Evolutionary conservation across 2,113 vertebrate species (phyloP), one percentile per base, ranked within the genome.

Genomic region (Capreolus pygargus): DNA sequence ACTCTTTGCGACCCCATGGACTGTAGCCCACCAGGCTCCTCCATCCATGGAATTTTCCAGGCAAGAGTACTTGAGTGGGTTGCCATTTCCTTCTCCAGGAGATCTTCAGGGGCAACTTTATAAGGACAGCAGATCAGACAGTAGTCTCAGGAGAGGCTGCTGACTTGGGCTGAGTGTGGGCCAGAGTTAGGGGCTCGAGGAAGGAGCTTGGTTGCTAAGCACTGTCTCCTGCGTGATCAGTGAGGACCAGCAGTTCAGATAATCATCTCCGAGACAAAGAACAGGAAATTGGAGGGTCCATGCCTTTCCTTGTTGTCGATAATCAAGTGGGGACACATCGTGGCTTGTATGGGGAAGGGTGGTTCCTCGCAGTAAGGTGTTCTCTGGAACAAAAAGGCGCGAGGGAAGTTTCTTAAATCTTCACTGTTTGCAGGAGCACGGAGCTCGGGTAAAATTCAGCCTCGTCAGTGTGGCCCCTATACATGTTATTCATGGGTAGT

Each of bases 301-400:
- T 54, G 33, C 54, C 57, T 79, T 21, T 43, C 19, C 64, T 78
- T 30, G 19, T 79, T 30, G 25, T 27, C n/a, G 10, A 25, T 86
- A n/a, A 76, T 8, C 4, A 28, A 33, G 1, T 64, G 25, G 13
- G 17, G 19, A 12, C 7, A 6, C 11, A n/a, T 15, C n/a, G 27
- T 58, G 82, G 5, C 1, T 58, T 52, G 30, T 19, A 45, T 30
- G 47, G 7, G 6, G n/a, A 13, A 27, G 7, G 14, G 17, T n/a
- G 2, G 0, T n/a, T 74, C 19, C 17, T 54, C 15, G 4, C 8
- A 36, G 25, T 5, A n/a, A 58, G 9, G 19, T 84, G 2, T 50
- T 55, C 76, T 88, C 45, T 10, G 57, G 23, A 86, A 81, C 70
- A 50, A 5, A 27, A 27, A 64, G 47, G 2, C 5, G 4, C 30